Percentiles rank a stretch among this genome's conserved stretches.
phyloP scores from a whole-genome alignment of 2,113 vertebrate genomes.

The Rutilus rutilus region DNA sequence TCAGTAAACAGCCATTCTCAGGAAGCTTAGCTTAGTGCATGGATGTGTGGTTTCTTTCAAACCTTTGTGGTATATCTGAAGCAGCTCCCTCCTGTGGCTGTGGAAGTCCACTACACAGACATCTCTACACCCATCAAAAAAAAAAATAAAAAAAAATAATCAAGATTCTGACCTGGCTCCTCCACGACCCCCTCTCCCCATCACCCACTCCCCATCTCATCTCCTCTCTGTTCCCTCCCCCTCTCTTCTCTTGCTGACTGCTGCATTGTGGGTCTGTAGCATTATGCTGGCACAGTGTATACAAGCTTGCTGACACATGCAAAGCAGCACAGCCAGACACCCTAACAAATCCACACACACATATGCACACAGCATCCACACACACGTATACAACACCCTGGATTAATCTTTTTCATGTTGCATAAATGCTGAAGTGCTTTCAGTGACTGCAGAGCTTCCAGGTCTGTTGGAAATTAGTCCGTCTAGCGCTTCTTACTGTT shows the following conservation, averaged over 20 bases:
- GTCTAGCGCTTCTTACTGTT: not conserved
- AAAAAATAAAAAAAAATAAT: not conserved
- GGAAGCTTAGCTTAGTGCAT: not conserved
- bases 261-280: conserved; percentile 64
- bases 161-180: not conserved
- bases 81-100: conserved; percentile 17
- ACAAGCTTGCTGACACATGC: conserved; percentile 58
- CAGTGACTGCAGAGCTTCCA: not conserved
- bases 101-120: not conserved
- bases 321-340: conserved; percentile 54
- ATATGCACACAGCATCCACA: conserved; percentile 27
- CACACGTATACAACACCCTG: not conserved
- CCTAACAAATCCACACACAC: conserved; percentile 45
- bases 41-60: not conserved
- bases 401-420: conserved; percentile 6
- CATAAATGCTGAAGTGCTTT: conserved; percentile 18
- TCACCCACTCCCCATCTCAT: no score
- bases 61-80: not conserved
- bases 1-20: not conserved
- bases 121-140: not conserved
- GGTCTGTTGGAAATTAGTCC: not conserved
- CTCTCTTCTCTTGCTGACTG: conserved; percentile 49
- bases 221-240: conserved; percentile 16
- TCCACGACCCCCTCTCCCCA: not conserved
- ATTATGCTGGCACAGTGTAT: conserved; percentile 55